Evolutionary conservation across 2,888 invertebrate genomes (phyloP), one percentile per base, ranked within the genome.

Genomic region (Hypena proboscidalis): DNA sequence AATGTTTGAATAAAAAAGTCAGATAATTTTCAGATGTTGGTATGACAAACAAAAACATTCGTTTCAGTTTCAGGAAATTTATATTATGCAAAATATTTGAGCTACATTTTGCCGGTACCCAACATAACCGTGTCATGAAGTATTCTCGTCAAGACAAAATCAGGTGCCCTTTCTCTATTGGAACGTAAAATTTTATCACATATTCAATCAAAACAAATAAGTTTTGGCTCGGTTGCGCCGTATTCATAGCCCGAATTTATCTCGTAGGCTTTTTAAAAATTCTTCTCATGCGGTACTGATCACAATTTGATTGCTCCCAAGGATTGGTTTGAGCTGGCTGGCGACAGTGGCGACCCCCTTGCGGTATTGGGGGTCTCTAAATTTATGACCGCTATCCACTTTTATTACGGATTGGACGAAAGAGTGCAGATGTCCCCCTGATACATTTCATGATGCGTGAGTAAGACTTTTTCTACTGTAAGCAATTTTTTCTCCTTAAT

Each of bases 321-420:
- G 67, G 68, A 68, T 66, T 58, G 61, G 58, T 34, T 49, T 11
- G 55, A 43, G 55, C 48, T 55, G 66, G 69, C 68, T 67, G 66
- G 42, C 52, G 46, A 39, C 71, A 68, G 67, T 67, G 66, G 42
- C 52, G 46, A 39, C 71, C 53, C 73, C 54, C 51, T 68, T 74
- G 74, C 70, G 72, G 75, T 70, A 75, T 74, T 65, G 74, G 73
- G 74, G 72, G 55, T 58, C 67, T 63, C 67, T 53, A 71, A 83
- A 84, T 85, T 85, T 85, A 85, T 83, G 79, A 75, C 68, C 54
- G 61, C 77, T 71, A 83, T 85, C 78, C 70, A 73, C 69, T 83
- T 86, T 85, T 85, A 86, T 85, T 85, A 83, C 80, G 83, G 77
- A 85, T 85, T 83, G 84, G 77, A 74, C 72, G 77, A 80, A 78